Conservation (phyloP, 2,888 invertebrate species). For the Epirrhoe tristata region DNA sequence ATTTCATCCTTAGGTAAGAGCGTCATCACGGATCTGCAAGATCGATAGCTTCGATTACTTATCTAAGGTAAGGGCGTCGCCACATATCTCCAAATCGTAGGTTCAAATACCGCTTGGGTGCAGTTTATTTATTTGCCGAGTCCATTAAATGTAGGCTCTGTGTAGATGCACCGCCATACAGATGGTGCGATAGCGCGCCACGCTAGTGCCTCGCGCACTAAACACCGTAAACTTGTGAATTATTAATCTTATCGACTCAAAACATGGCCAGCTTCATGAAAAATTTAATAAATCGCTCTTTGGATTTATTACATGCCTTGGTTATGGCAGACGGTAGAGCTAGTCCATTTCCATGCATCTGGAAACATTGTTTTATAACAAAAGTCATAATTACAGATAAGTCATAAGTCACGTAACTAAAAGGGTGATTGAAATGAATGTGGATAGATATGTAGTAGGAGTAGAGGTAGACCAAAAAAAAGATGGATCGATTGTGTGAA, state of each 20-base stretch:
- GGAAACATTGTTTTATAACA: not conserved
- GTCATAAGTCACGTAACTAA: too few species aligned
- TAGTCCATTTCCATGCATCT: slow-evolving; percentile 11
- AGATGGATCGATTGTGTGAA: too few species aligned
- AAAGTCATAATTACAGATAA: not conserved
- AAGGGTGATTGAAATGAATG: too few species aligned
- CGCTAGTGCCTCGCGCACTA: slow-evolving; percentile 72
- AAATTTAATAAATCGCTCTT: slow-evolving; percentile 78
- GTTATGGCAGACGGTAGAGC: not conserved
- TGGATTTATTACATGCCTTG: slow-evolving; percentile 61
- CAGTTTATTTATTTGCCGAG: slow-evolving; percentile 34
- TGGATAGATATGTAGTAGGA: too few species aligned
- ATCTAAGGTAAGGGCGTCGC: too few species aligned
- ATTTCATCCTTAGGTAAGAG: too few species aligned
- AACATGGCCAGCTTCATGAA: slow-evolving; percentile 76
- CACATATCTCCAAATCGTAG: too few species aligned
- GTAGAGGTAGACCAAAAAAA: too few species aligned
- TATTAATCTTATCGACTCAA: slow-evolving; percentile 81
- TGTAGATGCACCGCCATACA: slow-evolving; percentile 69
- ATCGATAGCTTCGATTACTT: too few species aligned
- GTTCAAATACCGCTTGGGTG: too few species aligned
- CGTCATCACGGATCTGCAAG: too few species aligned
- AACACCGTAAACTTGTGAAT: slow-evolving; percentile 84
- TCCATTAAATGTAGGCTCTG: slow-evolving; percentile 19
- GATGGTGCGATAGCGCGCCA: slow-evolving; percentile 75